Base-by-base conservation (phyloP, 1,140 invertebrate species). In the Drosophila ercepeae region DNA sequence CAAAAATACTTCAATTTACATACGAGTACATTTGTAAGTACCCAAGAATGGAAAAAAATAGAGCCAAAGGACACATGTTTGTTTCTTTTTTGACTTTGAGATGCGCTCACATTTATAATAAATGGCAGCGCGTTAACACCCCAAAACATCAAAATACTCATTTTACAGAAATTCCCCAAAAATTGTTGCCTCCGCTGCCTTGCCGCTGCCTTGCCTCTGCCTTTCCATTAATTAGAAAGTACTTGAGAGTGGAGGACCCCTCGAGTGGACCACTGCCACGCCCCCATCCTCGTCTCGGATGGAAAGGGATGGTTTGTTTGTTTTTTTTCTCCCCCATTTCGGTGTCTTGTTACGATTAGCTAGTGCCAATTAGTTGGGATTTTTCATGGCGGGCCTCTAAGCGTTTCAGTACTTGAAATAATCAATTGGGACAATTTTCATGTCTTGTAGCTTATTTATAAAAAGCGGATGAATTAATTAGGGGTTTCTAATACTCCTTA, bases 111-210 rank as follows among this genome's bases (percentile, higher is more conserved):
- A 65, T 60, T 60, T 61, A 83, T 89, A 75, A 89, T 89, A 68
- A 89, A 89, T 89, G 77, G 78, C 76, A 63, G 74, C 76, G 68
- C 77, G 84, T 89, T 89, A 89, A 89, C 84, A 89, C 84, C 86
- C 84, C 59, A 65, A 59, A 69, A 65, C 69, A 75, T 54, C 55
- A 60, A 70, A 70, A 60, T 45, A 71, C 84, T 89, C 84, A 64
- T 70, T 70, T 89, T 89, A 89, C 84, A 89, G 53, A 61, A 81
- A 84, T 86, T 86, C 83, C 61, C 42, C 49, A 75, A 86, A 86
- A 74, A 45, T 27, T 9, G 36, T 32, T 32, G 2, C 11, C 29
- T 51, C 32, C 53, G 36, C 25, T 48, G 21, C 21, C 45, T 14
- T 18, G 5, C 25, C 41, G 14, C 49, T 29, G 14, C 29, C 29